Evolutionary conservation across 2,113 vertebrate species (phyloP), one percentile per base, ranked within the genome.

Genomic region (Upupa epops): DNA sequence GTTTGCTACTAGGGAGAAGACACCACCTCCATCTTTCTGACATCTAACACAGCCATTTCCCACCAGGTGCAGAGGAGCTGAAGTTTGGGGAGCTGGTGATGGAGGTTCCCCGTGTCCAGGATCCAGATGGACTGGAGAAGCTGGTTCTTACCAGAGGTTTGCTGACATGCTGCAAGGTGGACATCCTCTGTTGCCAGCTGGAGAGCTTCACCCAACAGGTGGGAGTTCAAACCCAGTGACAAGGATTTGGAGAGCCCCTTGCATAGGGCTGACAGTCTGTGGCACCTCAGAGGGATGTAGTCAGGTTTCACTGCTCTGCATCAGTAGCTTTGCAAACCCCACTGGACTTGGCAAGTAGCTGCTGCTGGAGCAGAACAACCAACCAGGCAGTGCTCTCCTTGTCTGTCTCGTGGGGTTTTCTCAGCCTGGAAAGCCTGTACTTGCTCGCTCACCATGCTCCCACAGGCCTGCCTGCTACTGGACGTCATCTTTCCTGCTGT

Each of bases 61-160:
- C 63, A 68, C 52, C 96, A 98, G 98, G 96, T 8, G 28, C 56
- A 0, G 96, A 83, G 87, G 80, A 95, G 69, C 83, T 98, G 93
- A 94, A 73, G 24, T 95, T 98, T 45, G 98, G 98, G 63, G 94
- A 86, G 49, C 95, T 99, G 32, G 69, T 34, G n/a, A 91, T 98
- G 10, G 64, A 93, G 32, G 32, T 31, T 13, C 95, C 97, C 15
- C 4, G 5, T 7, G 29, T 91, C 19, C 42, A 73, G 52, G 61
- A 56, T 16, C 36, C 86, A 29, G 98, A 98, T 0, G 95, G 96
- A 17, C 86, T 98, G 87, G 97, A 93, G 86, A 92, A 93, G 64
- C 94, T 99, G 93, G 97, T 97, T 32, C 83, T 99, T 68, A 96
- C 89, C 79, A 97, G 98, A 40, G 98, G 98, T 37, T 96, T 99